Conservation (phyloP, 2,888 invertebrate species). For the Chironomus tentans region DNA sequence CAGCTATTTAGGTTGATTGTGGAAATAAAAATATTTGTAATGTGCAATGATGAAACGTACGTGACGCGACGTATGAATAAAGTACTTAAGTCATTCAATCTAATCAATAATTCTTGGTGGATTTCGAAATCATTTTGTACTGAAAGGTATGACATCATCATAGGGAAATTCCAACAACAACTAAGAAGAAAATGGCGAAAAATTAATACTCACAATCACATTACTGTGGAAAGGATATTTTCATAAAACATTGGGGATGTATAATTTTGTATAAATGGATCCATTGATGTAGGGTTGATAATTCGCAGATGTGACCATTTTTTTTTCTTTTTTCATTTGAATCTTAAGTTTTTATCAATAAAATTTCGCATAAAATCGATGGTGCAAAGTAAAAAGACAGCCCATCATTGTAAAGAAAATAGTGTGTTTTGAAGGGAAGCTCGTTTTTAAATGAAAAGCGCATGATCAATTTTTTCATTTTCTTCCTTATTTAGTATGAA, state of each 20-base stretch:
- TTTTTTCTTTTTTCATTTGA: background rate
- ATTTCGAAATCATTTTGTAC: too few relatives aligned
- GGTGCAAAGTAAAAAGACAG: background rate
- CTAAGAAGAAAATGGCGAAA: conserved; percentile 15
- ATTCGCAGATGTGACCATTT: background rate
- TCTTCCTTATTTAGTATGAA: background rate
- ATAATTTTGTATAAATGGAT: too few relatives aligned
- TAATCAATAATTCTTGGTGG: too few relatives aligned
- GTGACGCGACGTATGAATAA: too few relatives aligned
- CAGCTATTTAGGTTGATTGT: background rate
- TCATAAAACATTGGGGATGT: too few relatives aligned
- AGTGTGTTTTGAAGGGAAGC: too few relatives aligned
- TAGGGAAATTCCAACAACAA: conserved; percentile 13
- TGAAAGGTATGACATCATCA: too few relatives aligned
- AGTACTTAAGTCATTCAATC: too few relatives aligned
- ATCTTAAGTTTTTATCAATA: background rate
- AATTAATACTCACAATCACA: background rate
- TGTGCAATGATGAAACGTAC: too few relatives aligned
- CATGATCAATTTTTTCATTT: background rate
- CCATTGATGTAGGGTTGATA: too few relatives aligned
- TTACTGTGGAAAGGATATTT: background rate
- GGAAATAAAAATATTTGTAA: background rate
- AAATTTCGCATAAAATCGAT: background rate
- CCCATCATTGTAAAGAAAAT: background rate
- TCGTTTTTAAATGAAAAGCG: background rate